These are phyloP conservation scores for Megaceryle torquata DNA, from an alignment of 2,113 vertebrate genomes.

Conservation along the genomic window DNA sequence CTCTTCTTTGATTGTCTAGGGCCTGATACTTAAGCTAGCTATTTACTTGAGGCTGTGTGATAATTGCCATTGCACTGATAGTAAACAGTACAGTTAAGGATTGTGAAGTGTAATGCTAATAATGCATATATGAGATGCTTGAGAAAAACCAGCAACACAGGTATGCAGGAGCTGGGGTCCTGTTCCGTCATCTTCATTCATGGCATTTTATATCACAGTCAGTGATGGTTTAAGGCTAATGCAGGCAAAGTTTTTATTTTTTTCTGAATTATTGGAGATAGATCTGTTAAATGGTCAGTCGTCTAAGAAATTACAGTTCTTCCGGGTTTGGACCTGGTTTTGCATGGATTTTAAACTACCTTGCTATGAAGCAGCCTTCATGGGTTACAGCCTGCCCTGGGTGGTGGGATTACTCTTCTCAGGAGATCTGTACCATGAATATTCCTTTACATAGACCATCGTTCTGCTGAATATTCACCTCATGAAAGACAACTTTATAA, in stretches of 20 bases:
- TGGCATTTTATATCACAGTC: neutral
- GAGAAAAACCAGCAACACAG: neutral
- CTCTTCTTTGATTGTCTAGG: neutral
- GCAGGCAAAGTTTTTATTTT: neutral
- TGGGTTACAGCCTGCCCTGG: neutral
- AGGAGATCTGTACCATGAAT: neutral
- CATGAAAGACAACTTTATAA: constrained; percentile 61
- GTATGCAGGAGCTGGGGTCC: neutral
- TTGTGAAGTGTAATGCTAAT: neutral
- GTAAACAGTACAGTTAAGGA: neutral
- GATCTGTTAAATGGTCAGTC: neutral
- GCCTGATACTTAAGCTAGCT: neutral
- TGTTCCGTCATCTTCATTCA: neutral
- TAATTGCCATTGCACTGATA: neutral
- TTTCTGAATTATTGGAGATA: neutral
- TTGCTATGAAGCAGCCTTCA: neutral
- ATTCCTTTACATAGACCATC: neutral
- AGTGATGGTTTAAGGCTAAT: neutral
- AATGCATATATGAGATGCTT: neutral
- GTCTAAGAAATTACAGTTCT: neutral
- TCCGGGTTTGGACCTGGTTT: neutral
- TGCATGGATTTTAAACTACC: constrained; percentile 1
- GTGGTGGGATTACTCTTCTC: neutral
- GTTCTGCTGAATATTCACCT: neutral
- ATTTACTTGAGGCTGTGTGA: neutral